Evolutionary conservation across 2,888 invertebrate genomes (phyloP).

Genomic region (Hypomecis punctinalis): DNA sequence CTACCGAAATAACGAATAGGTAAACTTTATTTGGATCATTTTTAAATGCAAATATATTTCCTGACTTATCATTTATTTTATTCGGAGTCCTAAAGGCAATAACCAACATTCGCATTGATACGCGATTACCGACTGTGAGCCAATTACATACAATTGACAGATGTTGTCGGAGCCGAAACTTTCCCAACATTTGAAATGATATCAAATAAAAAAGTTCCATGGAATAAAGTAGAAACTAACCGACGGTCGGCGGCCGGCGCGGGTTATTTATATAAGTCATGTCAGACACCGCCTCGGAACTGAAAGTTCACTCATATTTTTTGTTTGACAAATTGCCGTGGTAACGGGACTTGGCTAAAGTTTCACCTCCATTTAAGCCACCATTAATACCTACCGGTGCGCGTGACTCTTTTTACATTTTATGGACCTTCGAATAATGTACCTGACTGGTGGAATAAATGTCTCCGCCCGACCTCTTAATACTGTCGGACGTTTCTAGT

Average conservation of each 20-base stretch:
- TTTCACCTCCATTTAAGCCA: slow-evolving; percentile 79
- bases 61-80: too few relatives aligned
- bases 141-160: slow-evolving; percentile 30
- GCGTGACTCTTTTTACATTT: slow-evolving; percentile 63
- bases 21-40: too few relatives aligned
- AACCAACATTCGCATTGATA: slow-evolving; percentile 13
- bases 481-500: slow-evolving; percentile 25
- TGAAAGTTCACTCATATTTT: slow-evolving; percentile 80
- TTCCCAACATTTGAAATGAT: slow-evolving; percentile 49
- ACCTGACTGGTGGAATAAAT: slow-evolving; percentile 36
- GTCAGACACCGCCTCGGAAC: slow-evolving; percentile 74
- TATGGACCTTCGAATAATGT: slow-evolving; percentile 49
- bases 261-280: slow-evolving; percentile 78
- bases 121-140: slow-evolving; percentile 16
- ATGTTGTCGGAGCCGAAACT: slow-evolving; percentile 44
- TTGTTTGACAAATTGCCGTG: slow-evolving; percentile 81
- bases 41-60: too few relatives aligned
- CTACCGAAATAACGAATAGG: too few relatives aligned
- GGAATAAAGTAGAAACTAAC: slow-evolving; percentile 65
- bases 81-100: not conserved
- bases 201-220: slow-evolving; percentile 57
- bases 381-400: slow-evolving; percentile 71
- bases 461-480: slow-evolving; percentile 25
- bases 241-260: slow-evolving; percentile 56
- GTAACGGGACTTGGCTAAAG: slow-evolving; percentile 79